These are phyloP conservation scores for Pogonocherus hispidulus DNA, from an alignment of 2,888 invertebrate species.

Conservation along the genomic window DNA sequence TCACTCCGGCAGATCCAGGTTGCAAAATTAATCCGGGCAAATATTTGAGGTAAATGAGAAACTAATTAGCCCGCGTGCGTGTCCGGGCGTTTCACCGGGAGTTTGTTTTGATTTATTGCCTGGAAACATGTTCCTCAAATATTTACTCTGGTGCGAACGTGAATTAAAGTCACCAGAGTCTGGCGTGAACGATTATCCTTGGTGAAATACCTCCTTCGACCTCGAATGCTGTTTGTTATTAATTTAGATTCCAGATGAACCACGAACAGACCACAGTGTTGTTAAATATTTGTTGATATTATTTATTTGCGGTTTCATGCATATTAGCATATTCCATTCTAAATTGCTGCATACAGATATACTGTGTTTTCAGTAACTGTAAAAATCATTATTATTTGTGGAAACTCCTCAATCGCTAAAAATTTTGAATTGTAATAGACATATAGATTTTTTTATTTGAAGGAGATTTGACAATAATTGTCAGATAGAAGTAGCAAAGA, in stretches of 20 bases:
- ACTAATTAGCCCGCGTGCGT: not conserved
- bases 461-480: too few relatives aligned
- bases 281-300: too few relatives aligned
- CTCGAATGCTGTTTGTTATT: not conserved
- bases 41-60: constrained; percentile 4
- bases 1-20: too few relatives aligned
- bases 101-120: constrained; percentile 2
- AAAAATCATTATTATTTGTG: too few relatives aligned
- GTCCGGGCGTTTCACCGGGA: not conserved
- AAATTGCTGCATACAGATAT: too few relatives aligned
- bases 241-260: not conserved
- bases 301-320: not conserved
- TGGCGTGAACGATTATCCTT: not conserved
- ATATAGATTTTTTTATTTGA: too few relatives aligned
- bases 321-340: too few relatives aligned
- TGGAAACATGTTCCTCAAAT: not conserved
- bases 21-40: too few relatives aligned
- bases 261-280: not conserved
- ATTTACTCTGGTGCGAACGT: not conserved
- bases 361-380: too few relatives aligned
- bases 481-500: too few relatives aligned
- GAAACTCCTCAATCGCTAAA: too few relatives aligned
- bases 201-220: not conserved
- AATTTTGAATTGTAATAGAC: too few relatives aligned
- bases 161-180: not conserved